phyloP scores from a whole-genome alignment of 2,888 invertebrate species.

The Orgyia antiqua region DNA sequence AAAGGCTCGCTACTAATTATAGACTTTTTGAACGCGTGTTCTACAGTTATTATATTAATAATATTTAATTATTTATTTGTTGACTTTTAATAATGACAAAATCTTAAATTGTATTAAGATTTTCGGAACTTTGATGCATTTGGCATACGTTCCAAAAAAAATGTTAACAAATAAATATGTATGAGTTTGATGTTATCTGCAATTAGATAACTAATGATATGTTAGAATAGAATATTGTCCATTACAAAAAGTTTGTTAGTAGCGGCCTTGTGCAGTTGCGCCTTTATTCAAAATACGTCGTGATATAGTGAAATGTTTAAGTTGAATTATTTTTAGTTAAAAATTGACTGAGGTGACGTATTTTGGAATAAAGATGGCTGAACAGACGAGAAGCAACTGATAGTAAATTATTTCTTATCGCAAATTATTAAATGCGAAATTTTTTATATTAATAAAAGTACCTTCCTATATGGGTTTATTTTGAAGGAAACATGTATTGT shows the following conservation, averaged over 20 bases:
- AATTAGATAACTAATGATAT: constrained; percentile 20
- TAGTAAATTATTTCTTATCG: constrained; percentile 61
- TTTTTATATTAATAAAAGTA: constrained; percentile 37
- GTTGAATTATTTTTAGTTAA: constrained; percentile 58
- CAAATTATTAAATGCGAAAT: constrained; percentile 59
- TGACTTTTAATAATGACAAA: constrained; percentile 23
- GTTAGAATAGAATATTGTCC: constrained; percentile 18
- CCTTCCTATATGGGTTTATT: constrained; percentile 36
- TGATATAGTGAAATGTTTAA: constrained; percentile 55
- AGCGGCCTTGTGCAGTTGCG: constrained; percentile 40
- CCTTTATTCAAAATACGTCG: constrained; percentile 43
- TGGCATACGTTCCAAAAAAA: constrained; percentile 24
- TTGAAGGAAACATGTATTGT: constrained; percentile 52
- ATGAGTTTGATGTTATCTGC: constrained; percentile 21
- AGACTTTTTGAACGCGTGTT: constrained; percentile 32
- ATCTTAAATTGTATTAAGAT: constrained; percentile 30
- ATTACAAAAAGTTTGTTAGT: constrained; percentile 35
- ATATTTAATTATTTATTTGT: constrained; percentile 28
- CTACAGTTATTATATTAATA: constrained; percentile 18
- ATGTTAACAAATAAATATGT: constrained; percentile 23
- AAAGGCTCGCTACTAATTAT: constrained; percentile 36
- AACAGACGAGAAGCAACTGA: constrained; percentile 47
- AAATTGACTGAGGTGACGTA: constrained; percentile 50
- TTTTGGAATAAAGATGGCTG: constrained; percentile 48
- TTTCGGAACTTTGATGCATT: constrained; percentile 16